These are phyloP conservation scores for Heloderma charlesbogerti DNA, from an alignment of 2,113 vertebrate species.

Conservation along the genomic window DNA sequence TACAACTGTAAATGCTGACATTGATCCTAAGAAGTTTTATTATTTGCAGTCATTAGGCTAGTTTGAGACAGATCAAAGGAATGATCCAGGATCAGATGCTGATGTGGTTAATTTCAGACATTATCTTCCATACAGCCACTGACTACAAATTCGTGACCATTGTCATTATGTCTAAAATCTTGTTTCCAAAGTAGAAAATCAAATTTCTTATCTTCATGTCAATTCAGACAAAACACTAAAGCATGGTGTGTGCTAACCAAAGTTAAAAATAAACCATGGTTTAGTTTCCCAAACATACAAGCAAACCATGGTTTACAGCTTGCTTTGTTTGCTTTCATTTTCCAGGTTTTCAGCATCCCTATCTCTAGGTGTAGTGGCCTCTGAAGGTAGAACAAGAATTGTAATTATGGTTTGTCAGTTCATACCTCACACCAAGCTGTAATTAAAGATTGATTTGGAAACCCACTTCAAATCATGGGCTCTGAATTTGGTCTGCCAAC, in stretches of 20 bases:
- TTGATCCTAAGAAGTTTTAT: not conserved
- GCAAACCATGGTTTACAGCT: not conserved
- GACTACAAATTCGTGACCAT: not conserved
- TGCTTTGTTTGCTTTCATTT: not conserved
- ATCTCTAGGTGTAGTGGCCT: not conserved
- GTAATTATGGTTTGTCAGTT: constrained; percentile 1
- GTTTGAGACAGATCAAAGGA: not conserved
- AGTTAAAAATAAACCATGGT: not conserved
- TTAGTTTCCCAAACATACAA: not conserved
- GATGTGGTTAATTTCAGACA: not conserved
- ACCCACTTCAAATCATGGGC: not conserved
- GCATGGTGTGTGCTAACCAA: not conserved
- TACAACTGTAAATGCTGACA: not conserved
- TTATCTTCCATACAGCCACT: not conserved
- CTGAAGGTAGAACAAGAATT: not conserved
- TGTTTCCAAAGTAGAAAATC: not conserved
- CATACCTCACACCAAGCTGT: not conserved
- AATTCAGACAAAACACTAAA: not conserved
- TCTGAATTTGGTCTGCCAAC: not conserved
- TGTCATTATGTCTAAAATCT: not conserved
- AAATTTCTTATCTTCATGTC: not conserved
- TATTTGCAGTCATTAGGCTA: not conserved
- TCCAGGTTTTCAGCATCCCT: not conserved
- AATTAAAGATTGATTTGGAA: not conserved
- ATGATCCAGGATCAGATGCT: not conserved